Evolutionary conservation across 2,113 vertebrate species (phyloP).

Genomic region (Hippocampus guttulatus): DNA sequence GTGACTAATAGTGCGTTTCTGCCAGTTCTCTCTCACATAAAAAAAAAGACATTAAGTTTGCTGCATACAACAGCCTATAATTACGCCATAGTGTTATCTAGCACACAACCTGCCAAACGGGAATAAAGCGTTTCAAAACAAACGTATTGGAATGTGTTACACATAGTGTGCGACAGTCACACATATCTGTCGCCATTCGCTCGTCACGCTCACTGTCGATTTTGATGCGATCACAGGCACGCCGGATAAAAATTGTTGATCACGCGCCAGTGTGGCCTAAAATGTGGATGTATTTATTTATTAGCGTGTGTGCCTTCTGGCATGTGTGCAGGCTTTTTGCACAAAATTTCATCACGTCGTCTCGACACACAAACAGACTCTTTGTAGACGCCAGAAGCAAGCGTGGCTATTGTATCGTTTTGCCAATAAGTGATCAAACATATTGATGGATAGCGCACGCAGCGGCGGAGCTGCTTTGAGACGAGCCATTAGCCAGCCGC

Average conservation of each 20-base stretch:
- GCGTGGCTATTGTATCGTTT: slow-evolving; percentile 42
- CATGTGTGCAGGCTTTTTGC: slow-evolving; percentile 56
- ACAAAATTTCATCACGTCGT: slow-evolving; percentile 67
- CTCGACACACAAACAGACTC: slow-evolving; percentile 31
- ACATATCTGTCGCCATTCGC: slow-evolving; percentile 38
- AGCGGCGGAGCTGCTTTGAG: slow-evolving; percentile 49
- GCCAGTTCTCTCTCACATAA: slow-evolving; percentile 66
- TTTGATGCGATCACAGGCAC: slow-evolving; percentile 41
- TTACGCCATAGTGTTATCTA: slow-evolving; percentile 61
- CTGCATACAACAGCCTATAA: slow-evolving; percentile 59
- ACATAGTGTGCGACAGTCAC: slow-evolving; percentile 49
- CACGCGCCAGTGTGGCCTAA: slow-evolving; percentile 21
- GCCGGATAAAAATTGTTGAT: slow-evolving; percentile 18
- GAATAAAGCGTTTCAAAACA: slow-evolving; percentile 63
- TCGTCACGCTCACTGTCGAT: slow-evolving; percentile 41
- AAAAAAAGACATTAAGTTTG: slow-evolving; percentile 67
- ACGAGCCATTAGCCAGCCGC: slow-evolving; percentile 49
- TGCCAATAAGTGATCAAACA: slow-evolving; percentile 60
- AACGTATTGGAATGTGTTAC: slow-evolving; percentile 56
- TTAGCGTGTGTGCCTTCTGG: slow-evolving; percentile 36
- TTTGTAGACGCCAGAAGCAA: slow-evolving; percentile 11
- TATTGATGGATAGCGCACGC: slow-evolving; percentile 52
- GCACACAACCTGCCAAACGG: slow-evolving; percentile 56
- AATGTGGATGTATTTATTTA: slow-evolving; percentile 17
- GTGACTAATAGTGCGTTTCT: slow-evolving; percentile 70